Evolutionary conservation across 2,113 vertebrate genomes (phyloP).

Genomic region (Siphamia tubifer): DNA sequence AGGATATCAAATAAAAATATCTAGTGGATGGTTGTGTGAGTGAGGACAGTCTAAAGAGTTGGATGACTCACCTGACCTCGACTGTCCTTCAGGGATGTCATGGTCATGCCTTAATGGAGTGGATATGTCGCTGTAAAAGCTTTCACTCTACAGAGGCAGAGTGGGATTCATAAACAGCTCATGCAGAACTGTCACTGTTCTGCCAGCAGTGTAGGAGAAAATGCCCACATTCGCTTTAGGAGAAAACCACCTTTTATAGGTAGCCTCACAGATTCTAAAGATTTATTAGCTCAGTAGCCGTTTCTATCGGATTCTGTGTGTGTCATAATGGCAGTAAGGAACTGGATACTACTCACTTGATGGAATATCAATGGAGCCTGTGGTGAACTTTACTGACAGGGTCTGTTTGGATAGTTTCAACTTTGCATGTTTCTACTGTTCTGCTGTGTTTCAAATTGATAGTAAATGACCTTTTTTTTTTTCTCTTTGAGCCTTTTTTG

Average conservation of each 20-base stretch:
- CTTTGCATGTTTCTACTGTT: conserved; percentile 1
- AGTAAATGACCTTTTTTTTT: conserved; percentile 35
- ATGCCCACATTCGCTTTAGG: conserved; percentile 25
- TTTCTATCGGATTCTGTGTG: conserved; percentile 1
- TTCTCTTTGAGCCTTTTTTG: conserved; percentile 32
- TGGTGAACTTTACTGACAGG: conserved; percentile 9
- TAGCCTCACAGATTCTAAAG: conserved; percentile 18
- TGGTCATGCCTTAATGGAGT: conserved; percentile 69
- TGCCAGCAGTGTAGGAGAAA: conserved; percentile 36
- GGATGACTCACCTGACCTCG: conserved; percentile 46
- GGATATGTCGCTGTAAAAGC: conserved; percentile 70
- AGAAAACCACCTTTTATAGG: conserved; percentile 19
- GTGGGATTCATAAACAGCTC: conserved; percentile 52
- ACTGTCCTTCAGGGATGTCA: conserved; percentile 64
- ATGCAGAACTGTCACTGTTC: conserved; percentile 49
- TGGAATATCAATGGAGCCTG: background rate
- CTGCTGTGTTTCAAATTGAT: background rate
- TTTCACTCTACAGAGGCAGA: conserved; percentile 63
- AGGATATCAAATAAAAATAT: background rate
- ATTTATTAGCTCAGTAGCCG: conserved; percentile 19
- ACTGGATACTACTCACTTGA: background rate
- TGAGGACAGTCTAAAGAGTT: conserved; percentile 2
- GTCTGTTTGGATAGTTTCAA: background rate
- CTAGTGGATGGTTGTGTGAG: background rate
- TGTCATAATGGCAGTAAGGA: conserved; percentile 15